Evolutionary conservation across 2,113 vertebrate species (phyloP).

Genomic region (Labeo rohita): DNA sequence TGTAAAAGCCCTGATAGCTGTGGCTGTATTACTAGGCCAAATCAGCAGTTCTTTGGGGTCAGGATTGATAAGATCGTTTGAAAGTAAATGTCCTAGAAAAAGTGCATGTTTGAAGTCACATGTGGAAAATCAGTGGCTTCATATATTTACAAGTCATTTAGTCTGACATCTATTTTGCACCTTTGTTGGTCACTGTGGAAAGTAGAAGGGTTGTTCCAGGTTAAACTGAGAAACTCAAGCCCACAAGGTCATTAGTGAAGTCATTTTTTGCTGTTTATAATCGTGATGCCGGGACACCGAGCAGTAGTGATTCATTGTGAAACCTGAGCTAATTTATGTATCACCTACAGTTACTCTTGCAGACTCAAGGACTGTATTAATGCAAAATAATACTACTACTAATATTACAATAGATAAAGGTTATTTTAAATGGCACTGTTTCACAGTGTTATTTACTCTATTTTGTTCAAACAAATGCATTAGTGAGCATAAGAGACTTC

Average conservation of each 20-base stretch:
- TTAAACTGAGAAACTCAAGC: background rate
- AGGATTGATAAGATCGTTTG: background rate
- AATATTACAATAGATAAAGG: too few species aligned
- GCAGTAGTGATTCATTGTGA: background rate
- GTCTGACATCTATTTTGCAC: background rate
- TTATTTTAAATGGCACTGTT: too few species aligned
- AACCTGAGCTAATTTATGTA: conserved; percentile 5
- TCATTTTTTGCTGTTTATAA: background rate
- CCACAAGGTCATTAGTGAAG: background rate
- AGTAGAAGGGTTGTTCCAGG: background rate
- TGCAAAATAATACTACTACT: background rate
- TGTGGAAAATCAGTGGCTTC: background rate
- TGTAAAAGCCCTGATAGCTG: background rate
- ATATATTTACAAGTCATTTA: background rate
- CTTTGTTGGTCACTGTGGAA: background rate
- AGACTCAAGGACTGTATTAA: background rate
- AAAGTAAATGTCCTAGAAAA: background rate
- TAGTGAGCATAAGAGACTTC: too few species aligned
- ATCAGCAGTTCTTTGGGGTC: background rate
- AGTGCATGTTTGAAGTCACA: background rate
- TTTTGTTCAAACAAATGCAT: too few species aligned
- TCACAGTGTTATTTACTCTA: too few species aligned
- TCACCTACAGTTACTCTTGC: background rate
- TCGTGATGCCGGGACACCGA: background rate
- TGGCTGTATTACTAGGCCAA: background rate